Evolutionary conservation across 2,888 invertebrate genomes (phyloP).

Genomic region (Cryptosula pallasiana): DNA sequence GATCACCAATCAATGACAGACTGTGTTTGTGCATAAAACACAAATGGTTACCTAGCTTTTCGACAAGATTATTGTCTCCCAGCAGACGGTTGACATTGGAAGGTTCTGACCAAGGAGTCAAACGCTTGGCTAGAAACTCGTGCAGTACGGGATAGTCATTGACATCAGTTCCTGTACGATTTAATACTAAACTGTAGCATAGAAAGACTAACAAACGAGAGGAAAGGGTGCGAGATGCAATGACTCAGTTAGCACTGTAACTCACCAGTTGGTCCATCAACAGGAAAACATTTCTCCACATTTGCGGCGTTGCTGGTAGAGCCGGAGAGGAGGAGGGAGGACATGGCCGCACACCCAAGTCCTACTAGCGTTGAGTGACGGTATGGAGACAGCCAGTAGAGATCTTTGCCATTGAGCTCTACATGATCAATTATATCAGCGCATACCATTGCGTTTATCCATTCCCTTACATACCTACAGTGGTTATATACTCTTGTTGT

Average conservation of each 20-base stretch:
- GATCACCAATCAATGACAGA: too few species aligned
- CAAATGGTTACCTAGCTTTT: neutral
- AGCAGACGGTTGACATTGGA: neutral
- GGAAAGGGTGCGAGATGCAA: too few species aligned
- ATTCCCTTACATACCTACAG: neutral
- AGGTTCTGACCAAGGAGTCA: neutral
- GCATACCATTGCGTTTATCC: neutral
- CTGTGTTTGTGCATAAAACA: too few species aligned
- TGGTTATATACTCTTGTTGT: too few species aligned
- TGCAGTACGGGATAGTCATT: slow-evolving; percentile 19
- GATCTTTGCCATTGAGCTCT: neutral
- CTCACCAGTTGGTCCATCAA: slow-evolving; percentile 11
- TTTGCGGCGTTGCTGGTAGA: neutral
- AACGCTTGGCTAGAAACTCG: neutral
- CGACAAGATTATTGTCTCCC: neutral
- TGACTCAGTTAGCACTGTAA: too few species aligned
- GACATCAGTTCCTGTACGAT: slow-evolving; percentile 3
- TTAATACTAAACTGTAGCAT: too few species aligned
- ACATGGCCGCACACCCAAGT: neutral
- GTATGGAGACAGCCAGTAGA: neutral
- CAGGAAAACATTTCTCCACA: slow-evolving; percentile 10
- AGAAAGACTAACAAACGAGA: too few species aligned
- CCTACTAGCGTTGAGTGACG: neutral
- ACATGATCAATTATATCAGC: neutral
- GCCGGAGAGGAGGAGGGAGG: neutral